Conservation (phyloP, 2,797 vertebrate genomes). For the Liparis tanakae region DNA sequence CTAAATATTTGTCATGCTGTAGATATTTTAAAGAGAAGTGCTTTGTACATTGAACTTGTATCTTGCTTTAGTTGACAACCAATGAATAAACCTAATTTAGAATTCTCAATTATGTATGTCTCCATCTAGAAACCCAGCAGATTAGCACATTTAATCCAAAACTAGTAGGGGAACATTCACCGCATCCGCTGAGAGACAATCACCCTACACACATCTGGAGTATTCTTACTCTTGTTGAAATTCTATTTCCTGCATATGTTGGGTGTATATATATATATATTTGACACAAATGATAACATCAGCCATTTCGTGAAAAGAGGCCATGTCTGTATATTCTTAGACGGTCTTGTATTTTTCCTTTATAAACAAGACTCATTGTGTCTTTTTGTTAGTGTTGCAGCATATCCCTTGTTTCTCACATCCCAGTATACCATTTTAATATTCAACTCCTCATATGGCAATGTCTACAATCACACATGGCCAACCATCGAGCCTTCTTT, state of each 20-base stretch:
- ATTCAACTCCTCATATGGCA: constrained; percentile 71
- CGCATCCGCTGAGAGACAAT: constrained; percentile 22
- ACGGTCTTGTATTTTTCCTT: constrained; percentile 50
- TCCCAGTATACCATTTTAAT: constrained; percentile 66
- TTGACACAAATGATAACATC: constrained; percentile 72
- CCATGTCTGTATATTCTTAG: constrained; percentile 64
- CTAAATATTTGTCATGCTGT: constrained; percentile 24
- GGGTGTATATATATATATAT: constrained; percentile 49
- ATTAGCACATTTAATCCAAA: constrained; percentile 40
- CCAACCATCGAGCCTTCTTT: constrained; percentile 41
- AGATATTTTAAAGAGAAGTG: constrained; percentile 6
- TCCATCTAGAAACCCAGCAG: constrained; percentile 6
- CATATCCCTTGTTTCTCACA: constrained; percentile 49
- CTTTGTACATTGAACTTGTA: constrained; percentile 17
- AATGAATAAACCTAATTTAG: background rate
- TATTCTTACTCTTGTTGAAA: constrained; percentile 59
- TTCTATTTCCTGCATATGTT: constrained; percentile 69
- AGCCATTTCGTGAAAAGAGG: constrained; percentile 64
- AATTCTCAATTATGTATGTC: constrained; percentile 9
- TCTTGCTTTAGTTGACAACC: constrained; percentile 22
- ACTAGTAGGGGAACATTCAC: constrained; percentile 21
- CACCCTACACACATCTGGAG: constrained; percentile 26
- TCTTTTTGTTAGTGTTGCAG: constrained; percentile 35
- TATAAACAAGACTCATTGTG: constrained; percentile 53
- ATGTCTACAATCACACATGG: constrained; percentile 52